Base-by-base conservation (phyloP, 2,113 vertebrate genomes). In the Vombatus ursinus region DNA sequence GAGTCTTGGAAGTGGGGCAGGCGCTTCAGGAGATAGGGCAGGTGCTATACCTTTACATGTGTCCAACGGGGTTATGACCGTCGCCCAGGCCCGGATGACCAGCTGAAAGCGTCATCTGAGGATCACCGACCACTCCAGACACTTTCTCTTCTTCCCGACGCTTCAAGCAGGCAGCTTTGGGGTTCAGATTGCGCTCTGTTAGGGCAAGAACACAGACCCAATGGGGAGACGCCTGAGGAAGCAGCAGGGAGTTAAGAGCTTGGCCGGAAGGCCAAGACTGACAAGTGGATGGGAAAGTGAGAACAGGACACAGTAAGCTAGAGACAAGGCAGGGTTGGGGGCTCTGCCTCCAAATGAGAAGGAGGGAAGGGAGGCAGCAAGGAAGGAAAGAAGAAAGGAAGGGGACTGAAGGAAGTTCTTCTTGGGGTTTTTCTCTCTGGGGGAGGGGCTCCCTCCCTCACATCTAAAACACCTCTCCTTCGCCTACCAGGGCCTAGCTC, bases 91-190 rank as follows among this genome's bases (percentile, higher is more conserved):
- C 99, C 4, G 99, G 99, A 98, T 99, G 99, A 52, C 99, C 98
- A 92, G 99, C 99, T 47, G 99, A 99, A 94, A 99, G 99, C 94
- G 99, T 99, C 99, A 99, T 99, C 98, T 99, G 99, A 94, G 99
- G 99, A 53, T 99, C 99, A 68, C 99, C 99, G 26, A 99, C 99
- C 92, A 99, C 99, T 48, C 99, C 99, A 0, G 99, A 99, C 96
- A 99, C 99, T 95, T 99, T 99, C 98, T 99, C 99, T 93, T 99
- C 99, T 98, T 99, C 99, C 1, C 99, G 98, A 3, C 99, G 99
- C 97, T 99, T 99, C 99, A 99, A 98, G 99, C 99, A 99, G 94
- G 99, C 99, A 0, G 99, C 99, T 98, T 99, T 99, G 49, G 99
- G 99, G 98, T 99, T 99, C 97, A 99, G 99, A 98, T 99, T 99